Conservation (phyloP, 2,888 invertebrate genomes). For the Trichogramma dendrolimi region DNA sequence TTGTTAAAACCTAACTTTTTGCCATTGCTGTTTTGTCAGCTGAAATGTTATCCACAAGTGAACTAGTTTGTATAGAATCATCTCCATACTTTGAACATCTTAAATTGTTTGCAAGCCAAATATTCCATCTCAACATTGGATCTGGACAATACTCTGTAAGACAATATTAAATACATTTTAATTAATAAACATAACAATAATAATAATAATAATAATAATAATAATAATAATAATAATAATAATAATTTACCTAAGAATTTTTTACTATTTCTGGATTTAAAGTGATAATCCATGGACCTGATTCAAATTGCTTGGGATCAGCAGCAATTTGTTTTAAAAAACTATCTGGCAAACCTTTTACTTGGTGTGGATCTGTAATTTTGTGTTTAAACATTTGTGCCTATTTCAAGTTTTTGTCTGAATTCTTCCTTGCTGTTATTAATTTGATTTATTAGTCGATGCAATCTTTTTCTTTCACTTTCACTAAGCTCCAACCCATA, state of each 20-base stretch:
- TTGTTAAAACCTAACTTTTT: constrained; percentile 70
- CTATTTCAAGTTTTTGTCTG: constrained; percentile 63
- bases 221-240: constrained; percentile 1
- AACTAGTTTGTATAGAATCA: constrained; percentile 65
- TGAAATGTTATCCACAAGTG: constrained; percentile 75
- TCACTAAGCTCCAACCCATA: constrained; percentile 72
- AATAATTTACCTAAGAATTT: constrained; percentile 60
- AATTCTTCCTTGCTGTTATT: constrained; percentile 55
- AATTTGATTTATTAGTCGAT: constrained; percentile 38
- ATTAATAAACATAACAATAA: constrained; percentile 3
- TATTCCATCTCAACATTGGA: constrained; percentile 71
- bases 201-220: constrained; percentile 4
- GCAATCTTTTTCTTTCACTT: constrained; percentile 46
- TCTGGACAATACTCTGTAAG: constrained; percentile 73
- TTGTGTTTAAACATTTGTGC: constrained; percentile 67
- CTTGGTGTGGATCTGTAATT: constrained; percentile 63
- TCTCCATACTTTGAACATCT: constrained; percentile 67
- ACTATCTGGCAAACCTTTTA: constrained; percentile 71
- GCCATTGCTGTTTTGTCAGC: constrained; percentile 67
- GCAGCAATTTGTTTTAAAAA: constrained; percentile 64
- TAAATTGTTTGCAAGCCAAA: constrained; percentile 76
- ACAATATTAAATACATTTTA: constrained; percentile 6
- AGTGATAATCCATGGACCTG: constrained; percentile 81
- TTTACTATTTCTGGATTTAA: constrained; percentile 69
- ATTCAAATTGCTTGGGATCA: constrained; percentile 58